A percentile compares a stretch with the other conserved stretches of the same genome.
Conservation (phyloP, 2,888 invertebrate genomes). For the Endotricha flammealis region DNA sequence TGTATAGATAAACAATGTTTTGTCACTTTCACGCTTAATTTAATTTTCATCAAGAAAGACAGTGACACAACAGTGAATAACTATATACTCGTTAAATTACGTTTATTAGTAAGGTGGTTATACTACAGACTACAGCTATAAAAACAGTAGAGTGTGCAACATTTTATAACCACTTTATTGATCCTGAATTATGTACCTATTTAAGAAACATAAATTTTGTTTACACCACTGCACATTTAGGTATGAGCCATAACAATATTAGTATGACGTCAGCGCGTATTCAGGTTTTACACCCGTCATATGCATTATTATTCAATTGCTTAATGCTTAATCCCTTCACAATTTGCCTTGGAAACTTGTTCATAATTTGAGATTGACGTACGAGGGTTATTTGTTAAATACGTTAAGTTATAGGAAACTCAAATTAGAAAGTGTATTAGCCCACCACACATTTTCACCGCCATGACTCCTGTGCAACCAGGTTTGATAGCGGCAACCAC, state of each 20-base stretch:
- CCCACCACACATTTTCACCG: no score
- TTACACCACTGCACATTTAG: slow-evolving; percentile 9
- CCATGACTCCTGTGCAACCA: no score
- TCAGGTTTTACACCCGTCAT: slow-evolving; percentile 21
- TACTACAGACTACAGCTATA: no score
- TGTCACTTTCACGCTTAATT: no score
- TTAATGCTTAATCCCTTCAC: slow-evolving; percentile 47
- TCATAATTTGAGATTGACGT: slow-evolving; percentile 33
- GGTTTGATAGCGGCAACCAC: no score
- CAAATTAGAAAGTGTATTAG: slow-evolving; percentile 1
- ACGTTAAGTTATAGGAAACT: slow-evolving; percentile 11
- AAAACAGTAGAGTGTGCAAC: background rate
- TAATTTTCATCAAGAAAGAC: no score
- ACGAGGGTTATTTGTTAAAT: slow-evolving; percentile 8
- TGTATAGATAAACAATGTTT: no score
- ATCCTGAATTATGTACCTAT: no score
- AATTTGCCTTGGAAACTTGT: slow-evolving; percentile 53
- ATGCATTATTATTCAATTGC: slow-evolving; percentile 31
- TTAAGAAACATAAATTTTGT: no score
- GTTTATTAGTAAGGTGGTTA: no score
- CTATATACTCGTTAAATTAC: no score
- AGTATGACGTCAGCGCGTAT: slow-evolving; percentile 14
- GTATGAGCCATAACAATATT: slow-evolving; percentile 11
- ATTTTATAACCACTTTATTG: background rate
- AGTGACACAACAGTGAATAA: no score